Evolutionary conservation across 2,113 vertebrate genomes (phyloP), one percentile per base, ranked within the genome.

Genomic region (Lathamus discolor): DNA sequence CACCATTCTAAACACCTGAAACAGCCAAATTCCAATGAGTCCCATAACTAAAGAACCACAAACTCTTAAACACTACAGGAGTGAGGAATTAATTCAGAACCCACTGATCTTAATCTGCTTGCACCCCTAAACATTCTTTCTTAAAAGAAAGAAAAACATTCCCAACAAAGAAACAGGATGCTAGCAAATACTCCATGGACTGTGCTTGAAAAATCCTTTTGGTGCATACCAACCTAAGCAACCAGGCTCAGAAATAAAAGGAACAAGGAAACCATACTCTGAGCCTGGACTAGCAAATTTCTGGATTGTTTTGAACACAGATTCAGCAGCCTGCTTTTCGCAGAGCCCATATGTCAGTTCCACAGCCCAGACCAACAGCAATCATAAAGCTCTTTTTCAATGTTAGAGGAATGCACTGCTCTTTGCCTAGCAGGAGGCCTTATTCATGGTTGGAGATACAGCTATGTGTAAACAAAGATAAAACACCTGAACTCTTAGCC

Each of bases 221-320:
- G 9, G 49, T 35, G 24, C 0, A 0, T 20, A 86, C 23, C 64
- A 68, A n/a, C 4, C 13, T 4, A 64, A 78, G 25, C 16, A 69
- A 52, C 10, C 43, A 67, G 35, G 55, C 51, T 82, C 33, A 13
- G 52, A 13, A 77, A 13, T 19, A 86, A 75, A 35, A 72, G n/a
- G 66, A 84, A 70, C 29, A 39, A 89, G 31, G 24, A 72, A 84
- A 92, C 7, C 4, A 49, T 2, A n/a, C 33, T 64, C 55, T 14
- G 18, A 88, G 81, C 33, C 73, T 41, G 43, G 73, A 46, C 43
- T n/a, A 18, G 27, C 17, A 89, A 79, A 91, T 91, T 12, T 54
- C 74, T 1, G 4, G 13, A 23, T 23, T 70, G 24, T n/a, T 74
- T 17, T 51, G 64, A 74, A 63, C 8, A 72, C 16, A 62, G 51